Conservation (phyloP, 2,113 vertebrate species). For the Pogonocichla stellata region DNA sequence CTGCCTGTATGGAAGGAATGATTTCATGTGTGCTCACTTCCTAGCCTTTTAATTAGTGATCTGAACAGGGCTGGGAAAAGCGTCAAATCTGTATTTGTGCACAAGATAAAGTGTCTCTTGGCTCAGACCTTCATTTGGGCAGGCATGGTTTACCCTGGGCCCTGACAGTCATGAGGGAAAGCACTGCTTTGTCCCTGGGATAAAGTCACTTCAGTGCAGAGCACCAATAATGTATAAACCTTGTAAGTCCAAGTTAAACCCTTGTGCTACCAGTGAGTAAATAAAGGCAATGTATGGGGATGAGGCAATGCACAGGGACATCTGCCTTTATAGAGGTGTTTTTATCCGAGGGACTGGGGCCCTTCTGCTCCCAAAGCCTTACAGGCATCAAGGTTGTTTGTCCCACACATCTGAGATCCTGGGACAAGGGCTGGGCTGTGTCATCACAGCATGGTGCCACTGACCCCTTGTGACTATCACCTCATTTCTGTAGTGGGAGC, state of each 20-base stretch:
- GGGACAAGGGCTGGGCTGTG: background rate
- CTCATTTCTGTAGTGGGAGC: background rate
- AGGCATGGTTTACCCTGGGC: background rate
- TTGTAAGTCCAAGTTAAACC: background rate
- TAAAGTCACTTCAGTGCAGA: background rate
- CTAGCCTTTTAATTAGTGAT: constrained; percentile 61
- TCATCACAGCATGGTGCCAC: background rate
- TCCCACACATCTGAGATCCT: background rate
- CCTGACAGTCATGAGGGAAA: background rate
- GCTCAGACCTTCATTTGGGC: background rate
- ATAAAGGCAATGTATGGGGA: rapidly evolving
- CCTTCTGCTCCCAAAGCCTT: background rate
- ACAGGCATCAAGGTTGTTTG: background rate
- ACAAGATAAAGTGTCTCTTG: constrained; percentile 30
- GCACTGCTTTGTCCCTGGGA: background rate
- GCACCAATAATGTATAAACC: background rate
- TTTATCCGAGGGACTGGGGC: background rate
- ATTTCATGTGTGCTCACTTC: constrained; percentile 79
- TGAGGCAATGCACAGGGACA: background rate
- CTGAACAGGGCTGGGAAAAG: constrained; percentile 47
- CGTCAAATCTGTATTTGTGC: constrained; percentile 12
- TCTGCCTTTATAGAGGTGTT: background rate
- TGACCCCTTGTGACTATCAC: background rate
- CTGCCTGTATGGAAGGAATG: constrained; percentile 75
- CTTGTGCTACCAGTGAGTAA: background rate